Evolutionary conservation across 2,797 vertebrate genomes (phyloP), one percentile per base, ranked within the genome.

Genomic region (Oceanodroma leucorhoa): DNA sequence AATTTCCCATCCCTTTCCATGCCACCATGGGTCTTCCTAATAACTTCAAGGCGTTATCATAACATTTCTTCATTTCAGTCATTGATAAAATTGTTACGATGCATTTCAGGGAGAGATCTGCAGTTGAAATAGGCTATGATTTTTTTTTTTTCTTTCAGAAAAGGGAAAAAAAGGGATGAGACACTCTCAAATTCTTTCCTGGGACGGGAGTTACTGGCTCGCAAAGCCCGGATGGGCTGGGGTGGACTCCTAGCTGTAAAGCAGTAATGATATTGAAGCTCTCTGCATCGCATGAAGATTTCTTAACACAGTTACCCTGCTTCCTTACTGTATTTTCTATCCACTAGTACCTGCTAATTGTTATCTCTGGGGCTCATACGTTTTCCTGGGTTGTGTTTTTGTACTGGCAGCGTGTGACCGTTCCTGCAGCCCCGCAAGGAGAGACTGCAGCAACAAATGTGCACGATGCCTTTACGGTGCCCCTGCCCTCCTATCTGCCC

Each of bases 171-270:
- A 30, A 10, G 21, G n/a, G 16, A 20, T 30, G 21, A 46, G n/a
- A 9, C 18, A 22, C 6, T 55, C 32, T 16, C 15, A 40, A n/a
- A 41, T 38, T 93, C n/a, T 54, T 55, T 29, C 13, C n/a, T 27
- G 10, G 26, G 27, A 19, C 8, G 10, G 41, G 46, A 51, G 45
- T 41, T 72, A 15, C 24, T 54, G n/a, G 6, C 21, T 77, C 0
- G 2, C 57, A 36, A 26, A 41, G 27, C 38, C 48, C 0, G 0
- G 12, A 5, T 10, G 20, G 30, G 60, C 55, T 61, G 67, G 29
- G 29, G 5, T 54, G 45, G 14, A 20, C 23, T 94, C 34, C 22
- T 29, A 24, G 23, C 22, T 1, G 2, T 38, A 18, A 36, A 66
- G 48, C 23, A 30, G n/a, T n/a, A 30, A n/a, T 1, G 1, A 8